Evolutionary conservation across 2,888 invertebrate species (phyloP).

Genomic region (Habrosyne pyritoides): DNA sequence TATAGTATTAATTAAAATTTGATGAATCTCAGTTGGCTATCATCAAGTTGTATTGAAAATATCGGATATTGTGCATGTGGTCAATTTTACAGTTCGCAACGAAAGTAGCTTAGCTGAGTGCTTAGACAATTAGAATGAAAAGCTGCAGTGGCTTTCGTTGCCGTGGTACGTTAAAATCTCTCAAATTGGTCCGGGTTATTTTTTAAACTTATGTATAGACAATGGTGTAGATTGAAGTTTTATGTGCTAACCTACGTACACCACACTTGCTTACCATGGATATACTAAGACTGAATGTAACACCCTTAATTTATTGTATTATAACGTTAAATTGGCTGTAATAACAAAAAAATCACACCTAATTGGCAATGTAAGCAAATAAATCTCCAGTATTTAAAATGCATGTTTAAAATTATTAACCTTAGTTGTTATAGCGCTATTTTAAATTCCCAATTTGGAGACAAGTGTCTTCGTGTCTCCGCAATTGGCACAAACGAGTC

Average conservation of each 20-base stretch:
- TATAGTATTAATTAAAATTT: constrained; percentile 1
- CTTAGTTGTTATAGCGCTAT: background rate
- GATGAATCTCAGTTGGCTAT: constrained; percentile 1
- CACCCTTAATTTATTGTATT: constrained; percentile 1
- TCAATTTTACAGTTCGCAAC: background rate
- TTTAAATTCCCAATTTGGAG: background rate
- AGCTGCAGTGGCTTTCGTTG: background rate
- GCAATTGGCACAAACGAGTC: background rate
- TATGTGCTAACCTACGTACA: constrained; percentile 54
- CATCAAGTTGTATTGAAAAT: constrained; percentile 3
- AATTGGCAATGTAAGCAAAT: background rate
- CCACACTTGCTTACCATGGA: constrained; percentile 17
- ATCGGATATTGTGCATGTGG: background rate
- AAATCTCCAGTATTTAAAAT: background rate
- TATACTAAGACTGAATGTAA: constrained; percentile 6
- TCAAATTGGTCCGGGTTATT: constrained; percentile 52
- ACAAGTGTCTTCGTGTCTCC: background rate
- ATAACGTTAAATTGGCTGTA: background rate
- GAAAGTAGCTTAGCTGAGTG: background rate
- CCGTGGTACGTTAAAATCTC: background rate
- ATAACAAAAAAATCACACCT: background rate
- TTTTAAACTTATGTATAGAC: constrained; percentile 75
- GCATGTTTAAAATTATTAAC: background rate
- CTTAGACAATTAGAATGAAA: constrained; percentile 3
- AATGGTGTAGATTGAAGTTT: constrained; percentile 62